phyloP scores from a whole-genome alignment of 2,797 vertebrate genomes.

The Phalloptychus januarius region DNA sequence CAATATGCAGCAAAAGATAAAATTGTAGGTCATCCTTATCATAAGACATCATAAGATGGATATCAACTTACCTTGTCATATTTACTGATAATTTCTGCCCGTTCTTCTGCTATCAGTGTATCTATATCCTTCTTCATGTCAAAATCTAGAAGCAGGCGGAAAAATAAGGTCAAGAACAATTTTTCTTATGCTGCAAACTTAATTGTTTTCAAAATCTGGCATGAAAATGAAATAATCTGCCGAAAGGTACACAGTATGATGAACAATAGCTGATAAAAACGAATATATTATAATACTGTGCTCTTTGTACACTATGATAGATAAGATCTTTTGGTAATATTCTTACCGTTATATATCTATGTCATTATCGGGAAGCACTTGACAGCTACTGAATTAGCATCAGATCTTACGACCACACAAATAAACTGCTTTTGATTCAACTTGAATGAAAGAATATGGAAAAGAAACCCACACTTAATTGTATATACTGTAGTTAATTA shows the following conservation, averaged over 20 bases:
- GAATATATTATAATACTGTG: too few relatives aligned
- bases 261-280: neutral
- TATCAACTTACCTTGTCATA: slow-evolving; percentile 85
- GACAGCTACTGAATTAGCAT: neutral
- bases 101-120: slow-evolving; percentile 87
- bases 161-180: neutral
- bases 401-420: neutral
- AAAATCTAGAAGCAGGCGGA: slow-evolving; percentile 78
- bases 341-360: neutral
- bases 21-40: neutral
- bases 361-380: neutral
- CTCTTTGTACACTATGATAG: neutral
- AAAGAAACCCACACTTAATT: neutral
- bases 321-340: neutral
- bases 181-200: neutral
- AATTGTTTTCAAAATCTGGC: neutral
- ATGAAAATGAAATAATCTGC: neutral
- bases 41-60: neutral
- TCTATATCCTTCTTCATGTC: slow-evolving; percentile 95
- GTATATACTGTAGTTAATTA: too few relatives aligned
- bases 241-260: neutral
- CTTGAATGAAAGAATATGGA: neutral
- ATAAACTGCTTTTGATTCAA: neutral
- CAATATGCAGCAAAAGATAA: neutral
- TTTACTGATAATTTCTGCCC: slow-evolving; percentile 86